Conservation (phyloP, 2,888 invertebrate species). For the Barypeithes pellucidus region DNA sequence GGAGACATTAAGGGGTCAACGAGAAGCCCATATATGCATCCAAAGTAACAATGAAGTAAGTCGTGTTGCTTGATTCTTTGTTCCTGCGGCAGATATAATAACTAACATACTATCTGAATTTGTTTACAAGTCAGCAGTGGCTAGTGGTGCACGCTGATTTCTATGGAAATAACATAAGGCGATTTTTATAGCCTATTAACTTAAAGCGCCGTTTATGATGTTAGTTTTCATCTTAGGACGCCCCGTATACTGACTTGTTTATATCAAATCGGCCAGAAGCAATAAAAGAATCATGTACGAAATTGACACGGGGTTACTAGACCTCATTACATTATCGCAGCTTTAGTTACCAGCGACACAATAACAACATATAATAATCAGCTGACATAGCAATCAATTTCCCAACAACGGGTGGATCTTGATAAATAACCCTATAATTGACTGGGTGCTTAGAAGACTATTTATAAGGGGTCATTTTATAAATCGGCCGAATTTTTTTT, state of each 20-base stretch:
- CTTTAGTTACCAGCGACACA: slow-evolving; percentile 18
- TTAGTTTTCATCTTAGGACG: too few relatives aligned
- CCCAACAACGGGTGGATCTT: slow-evolving; percentile 39
- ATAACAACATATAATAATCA: slow-evolving; percentile 29
- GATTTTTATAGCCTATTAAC: too few relatives aligned
- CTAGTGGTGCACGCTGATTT: too few relatives aligned
- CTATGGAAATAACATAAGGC: too few relatives aligned
- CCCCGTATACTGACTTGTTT: background rate
- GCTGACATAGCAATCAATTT: slow-evolving; percentile 29
- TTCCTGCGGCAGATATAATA: too few relatives aligned
- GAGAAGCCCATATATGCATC: too few relatives aligned
- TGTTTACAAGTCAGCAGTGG: too few relatives aligned
- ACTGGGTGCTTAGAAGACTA: slow-evolving; percentile 42
- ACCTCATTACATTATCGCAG: slow-evolving; percentile 21
- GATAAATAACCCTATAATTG: slow-evolving; percentile 49
- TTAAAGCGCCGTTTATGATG: too few relatives aligned
- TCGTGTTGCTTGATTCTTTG: too few relatives aligned
- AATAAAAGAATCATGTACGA: background rate
- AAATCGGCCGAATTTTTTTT: slow-evolving; percentile 41
- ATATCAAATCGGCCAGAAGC: background rate
- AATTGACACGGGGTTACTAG: slow-evolving; percentile 1
- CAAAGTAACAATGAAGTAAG: too few relatives aligned
- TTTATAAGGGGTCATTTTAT: slow-evolving; percentile 50
- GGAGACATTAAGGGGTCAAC: too few relatives aligned
- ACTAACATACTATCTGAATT: too few relatives aligned